phyloP scores from a whole-genome alignment of 1,140 invertebrate species.

The Lanistes nyassanus region DNA sequence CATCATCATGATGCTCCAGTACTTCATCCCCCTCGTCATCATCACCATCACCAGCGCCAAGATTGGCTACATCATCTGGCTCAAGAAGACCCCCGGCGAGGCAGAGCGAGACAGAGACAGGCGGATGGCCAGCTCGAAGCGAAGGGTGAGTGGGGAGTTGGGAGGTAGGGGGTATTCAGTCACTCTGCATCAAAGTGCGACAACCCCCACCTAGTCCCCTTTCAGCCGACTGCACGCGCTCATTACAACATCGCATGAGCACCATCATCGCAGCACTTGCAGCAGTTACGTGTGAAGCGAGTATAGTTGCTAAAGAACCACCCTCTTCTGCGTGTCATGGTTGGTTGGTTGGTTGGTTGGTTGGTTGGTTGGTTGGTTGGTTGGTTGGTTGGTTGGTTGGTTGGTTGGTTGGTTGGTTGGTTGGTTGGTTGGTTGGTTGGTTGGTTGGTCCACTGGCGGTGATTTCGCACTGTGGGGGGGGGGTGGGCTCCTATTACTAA shows the following conservation, averaged over 20 bases:
- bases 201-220: too few species aligned
- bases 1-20: conserved; percentile 84
- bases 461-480: too few species aligned
- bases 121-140: conserved; percentile 84
- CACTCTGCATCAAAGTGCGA: too few species aligned
- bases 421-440: conserved; percentile 13
- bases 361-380: conserved; percentile 13
- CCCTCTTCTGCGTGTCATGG: too few species aligned
- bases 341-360: conserved; percentile 12
- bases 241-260: too few species aligned
- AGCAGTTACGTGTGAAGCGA: too few species aligned
- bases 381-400: conserved; percentile 13
- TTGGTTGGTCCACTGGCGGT: conserved; percentile 1
- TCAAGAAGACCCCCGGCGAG: conserved; percentile 85
- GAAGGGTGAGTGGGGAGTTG: conserved; percentile 85
- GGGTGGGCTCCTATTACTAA: too few species aligned
- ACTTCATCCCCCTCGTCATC: conserved; percentile 82
- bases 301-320: too few species aligned
- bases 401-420: conserved; percentile 13
- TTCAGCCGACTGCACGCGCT: too few species aligned
- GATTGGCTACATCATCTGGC: conserved; percentile 89
- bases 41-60: conserved; percentile 86
- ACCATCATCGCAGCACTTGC: too few species aligned
- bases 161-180: too few species aligned
- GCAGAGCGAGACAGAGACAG: conserved; percentile 84